Percentiles rank a stretch among this genome's conserved stretches.
Evolutionary conservation across 2,113 vertebrate species (phyloP).

Genomic region (Tragelaphus imberbis): DNA sequence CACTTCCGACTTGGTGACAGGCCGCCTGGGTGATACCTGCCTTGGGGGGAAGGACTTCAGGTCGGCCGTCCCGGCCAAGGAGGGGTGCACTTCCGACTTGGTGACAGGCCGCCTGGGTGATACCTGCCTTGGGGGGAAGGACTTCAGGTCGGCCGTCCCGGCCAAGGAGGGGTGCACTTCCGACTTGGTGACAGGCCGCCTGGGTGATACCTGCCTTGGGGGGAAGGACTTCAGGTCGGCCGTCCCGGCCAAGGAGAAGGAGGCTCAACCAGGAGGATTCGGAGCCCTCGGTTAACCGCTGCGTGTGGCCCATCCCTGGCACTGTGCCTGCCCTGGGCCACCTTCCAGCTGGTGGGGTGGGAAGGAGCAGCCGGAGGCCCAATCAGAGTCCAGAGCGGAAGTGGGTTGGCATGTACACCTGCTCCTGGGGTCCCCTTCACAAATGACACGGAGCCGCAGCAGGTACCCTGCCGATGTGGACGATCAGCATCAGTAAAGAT

Average conservation of each 20-base stretch:
- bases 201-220: rapidly evolving
- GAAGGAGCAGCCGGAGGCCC: neutral
- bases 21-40: too few relatives aligned
- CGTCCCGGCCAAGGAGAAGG: rapidly evolving
- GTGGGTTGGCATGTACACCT: neutral
- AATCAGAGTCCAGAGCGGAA: neutral
- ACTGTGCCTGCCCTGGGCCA: neutral
- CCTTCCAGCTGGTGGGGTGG: neutral
- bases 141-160: rapidly evolving
- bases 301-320: neutral
- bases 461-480: rapidly evolving
- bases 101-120: rapidly evolving
- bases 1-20: too few relatives aligned
- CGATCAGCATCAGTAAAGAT: neutral
- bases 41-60: too few relatives aligned
- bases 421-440: neutral
- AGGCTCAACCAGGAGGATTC: neutral
- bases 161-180: rapidly evolving
- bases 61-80: too few relatives aligned
- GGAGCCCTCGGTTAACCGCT: neutral
- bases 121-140: rapidly evolving
- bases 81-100: rapidly evolving
- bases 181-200: rapidly evolving
- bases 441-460: rapidly evolving
- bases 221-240: neutral